These are phyloP conservation scores for Cotesia typhae DNA, from an alignment of 1,140 invertebrate species.

Conservation along the genomic window DNA sequence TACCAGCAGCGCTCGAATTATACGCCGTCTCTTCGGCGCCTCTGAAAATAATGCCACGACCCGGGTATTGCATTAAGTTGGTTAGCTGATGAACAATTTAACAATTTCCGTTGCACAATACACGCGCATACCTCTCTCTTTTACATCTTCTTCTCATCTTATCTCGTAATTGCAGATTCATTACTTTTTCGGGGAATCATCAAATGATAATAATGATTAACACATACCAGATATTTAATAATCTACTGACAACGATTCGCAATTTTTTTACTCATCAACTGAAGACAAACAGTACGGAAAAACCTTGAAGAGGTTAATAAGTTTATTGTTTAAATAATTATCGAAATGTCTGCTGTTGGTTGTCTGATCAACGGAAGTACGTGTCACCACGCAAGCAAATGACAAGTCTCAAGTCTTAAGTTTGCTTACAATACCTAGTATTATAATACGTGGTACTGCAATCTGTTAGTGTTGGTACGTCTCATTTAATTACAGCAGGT, in stretches of 20 bases:
- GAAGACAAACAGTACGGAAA: not conserved
- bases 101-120: slow-evolving; percentile 50
- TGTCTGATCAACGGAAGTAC: slow-evolving; percentile 19
- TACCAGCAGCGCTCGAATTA: slow-evolving; percentile 28
- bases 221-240: not conserved
- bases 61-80: slow-evolving; percentile 43
- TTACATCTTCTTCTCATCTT: slow-evolving; percentile 2
- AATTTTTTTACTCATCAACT: too few relatives aligned
- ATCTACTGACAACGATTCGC: not conserved
- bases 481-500: too few relatives aligned
- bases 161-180: slow-evolving; percentile 37
- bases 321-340: not conserved
- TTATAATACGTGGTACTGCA: too few relatives aligned
- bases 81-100: slow-evolving; percentile 49
- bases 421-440: too few relatives aligned
- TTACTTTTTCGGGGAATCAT: slow-evolving; percentile 1
- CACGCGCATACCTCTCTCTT: slow-evolving; percentile 31
- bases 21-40: slow-evolving; percentile 28
- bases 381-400: slow-evolving; percentile 10
- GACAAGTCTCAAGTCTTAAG: too few relatives aligned
- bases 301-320: not conserved
- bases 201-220: not conserved
- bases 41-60: slow-evolving; percentile 43
- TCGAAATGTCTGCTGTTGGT: too few relatives aligned
- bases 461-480: too few relatives aligned